phyloP scores from a whole-genome alignment of 2,797 vertebrate genomes.

The Vespertilio murinus region DNA sequence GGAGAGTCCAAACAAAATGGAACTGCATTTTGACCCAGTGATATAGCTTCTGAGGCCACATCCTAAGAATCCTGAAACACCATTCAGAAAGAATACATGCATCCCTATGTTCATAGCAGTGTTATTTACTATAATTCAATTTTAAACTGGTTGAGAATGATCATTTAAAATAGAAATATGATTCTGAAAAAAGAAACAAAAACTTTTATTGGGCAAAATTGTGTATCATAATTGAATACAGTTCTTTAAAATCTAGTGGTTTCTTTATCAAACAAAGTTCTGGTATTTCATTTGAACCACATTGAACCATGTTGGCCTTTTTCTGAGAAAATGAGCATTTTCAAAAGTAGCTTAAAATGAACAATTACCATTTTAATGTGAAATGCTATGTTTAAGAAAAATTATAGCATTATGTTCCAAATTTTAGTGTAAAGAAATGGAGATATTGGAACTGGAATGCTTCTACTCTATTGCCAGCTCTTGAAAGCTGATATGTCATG shows the following conservation, averaged over 20 bases:
- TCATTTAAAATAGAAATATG: background rate
- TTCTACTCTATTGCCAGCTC: background rate
- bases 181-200: background rate
- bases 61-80: background rate
- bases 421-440: constrained; percentile 13
- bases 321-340: constrained; percentile 19
- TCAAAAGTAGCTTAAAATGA: constrained; percentile 4
- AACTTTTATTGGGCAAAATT: background rate
- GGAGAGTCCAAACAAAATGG: background rate
- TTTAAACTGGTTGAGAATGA: background rate
- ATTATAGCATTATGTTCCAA: background rate
- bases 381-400: background rate
- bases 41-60: background rate
- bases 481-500: background rate
- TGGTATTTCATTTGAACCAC: background rate
- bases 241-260: background rate
- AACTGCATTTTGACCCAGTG: background rate
- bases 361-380: background rate
- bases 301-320: background rate
- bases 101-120: background rate
- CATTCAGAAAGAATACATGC: background rate
- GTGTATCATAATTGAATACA: background rate
- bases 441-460: background rate
- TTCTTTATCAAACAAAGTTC: background rate
- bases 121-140: background rate